A percentile compares a stretch with the other conserved stretches of the same genome.
Evolutionary conservation across 2,888 invertebrate genomes (phyloP).

Genomic region (Euplexia lucipara): DNA sequence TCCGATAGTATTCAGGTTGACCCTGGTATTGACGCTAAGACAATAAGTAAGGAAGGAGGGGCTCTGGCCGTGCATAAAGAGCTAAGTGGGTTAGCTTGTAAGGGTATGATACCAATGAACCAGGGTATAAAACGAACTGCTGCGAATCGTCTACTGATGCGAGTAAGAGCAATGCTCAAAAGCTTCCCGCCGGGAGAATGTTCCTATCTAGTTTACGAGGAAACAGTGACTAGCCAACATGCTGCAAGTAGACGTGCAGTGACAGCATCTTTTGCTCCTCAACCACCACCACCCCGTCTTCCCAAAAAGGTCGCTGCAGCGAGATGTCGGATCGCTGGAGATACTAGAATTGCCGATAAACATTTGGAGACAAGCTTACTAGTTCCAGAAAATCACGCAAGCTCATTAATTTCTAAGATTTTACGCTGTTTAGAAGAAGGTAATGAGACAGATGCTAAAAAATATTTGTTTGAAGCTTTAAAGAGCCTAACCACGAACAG

Average conservation of each 20-base stretch:
- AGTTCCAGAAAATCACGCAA: conserved; percentile 72
- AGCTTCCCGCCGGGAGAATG: conserved; percentile 81
- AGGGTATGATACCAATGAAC: conserved; percentile 79
- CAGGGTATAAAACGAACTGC: conserved; percentile 86
- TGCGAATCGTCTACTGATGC: conserved; percentile 82
- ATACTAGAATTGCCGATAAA: conserved; percentile 74
- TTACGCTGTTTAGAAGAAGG: conserved; percentile 80
- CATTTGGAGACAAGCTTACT: conserved; percentile 73
- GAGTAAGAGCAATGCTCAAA: conserved; percentile 82
- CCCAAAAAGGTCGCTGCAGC: conserved; percentile 74
- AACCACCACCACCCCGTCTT: conserved; percentile 72
- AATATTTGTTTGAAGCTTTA: conserved; percentile 76
- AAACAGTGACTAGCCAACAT: conserved; percentile 83
- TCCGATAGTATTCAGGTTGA: conserved; percentile 73
- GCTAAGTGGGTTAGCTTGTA: conserved; percentile 78
- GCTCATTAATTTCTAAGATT: conserved; percentile 77
- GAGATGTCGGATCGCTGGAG: conserved; percentile 78
- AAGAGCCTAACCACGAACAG: conserved; percentile 76
- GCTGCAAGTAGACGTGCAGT: conserved; percentile 83
- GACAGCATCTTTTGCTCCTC: conserved; percentile 84
- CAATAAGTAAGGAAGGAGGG: conserved; percentile 81
- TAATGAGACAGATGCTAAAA: conserved; percentile 74
- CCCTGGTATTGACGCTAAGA: conserved; percentile 74
- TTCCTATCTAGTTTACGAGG: conserved; percentile 81
- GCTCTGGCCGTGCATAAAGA: conserved; percentile 86